These are phyloP conservation scores for Cryptophagus acutangulus DNA, from an alignment of 2,888 invertebrate species.

Conservation along the genomic window DNA sequence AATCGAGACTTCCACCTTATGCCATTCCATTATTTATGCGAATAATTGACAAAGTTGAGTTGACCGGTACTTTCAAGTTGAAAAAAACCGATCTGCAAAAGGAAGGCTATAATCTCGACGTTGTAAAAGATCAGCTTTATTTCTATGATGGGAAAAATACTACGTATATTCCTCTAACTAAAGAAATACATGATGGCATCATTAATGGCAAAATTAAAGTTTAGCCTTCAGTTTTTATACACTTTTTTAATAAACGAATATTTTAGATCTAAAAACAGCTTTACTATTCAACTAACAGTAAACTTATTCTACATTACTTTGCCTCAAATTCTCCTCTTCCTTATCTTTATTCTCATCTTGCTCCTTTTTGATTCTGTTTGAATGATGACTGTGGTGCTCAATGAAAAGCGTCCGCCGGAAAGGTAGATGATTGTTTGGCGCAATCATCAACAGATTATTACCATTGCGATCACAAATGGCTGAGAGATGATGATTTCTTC, in stretches of 20 bases:
- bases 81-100: slow-evolving; percentile 82
- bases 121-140: slow-evolving; percentile 64
- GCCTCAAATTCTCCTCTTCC: slow-evolving; percentile 34
- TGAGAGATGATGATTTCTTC: slow-evolving; percentile 33
- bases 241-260: slow-evolving; percentile 3
- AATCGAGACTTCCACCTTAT: slow-evolving; percentile 72
- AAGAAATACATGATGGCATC: slow-evolving; percentile 38
- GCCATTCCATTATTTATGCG: slow-evolving; percentile 87
- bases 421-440: slow-evolving; percentile 50
- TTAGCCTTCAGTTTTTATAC: no score
- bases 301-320: no score
- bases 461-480: slow-evolving; percentile 57
- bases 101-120: slow-evolving; percentile 74
- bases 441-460: slow-evolving; percentile 65
- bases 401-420: no score
- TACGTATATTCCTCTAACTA: slow-evolving; percentile 36
- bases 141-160: slow-evolving; percentile 49
- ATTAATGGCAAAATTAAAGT: no score
- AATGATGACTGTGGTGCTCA: slow-evolving; percentile 8
- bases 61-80: slow-evolving; percentile 88
- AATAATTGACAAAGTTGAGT: slow-evolving; percentile 69
- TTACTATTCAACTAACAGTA: no score
- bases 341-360: slow-evolving; percentile 35
- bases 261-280: no score
- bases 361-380: slow-evolving; percentile 36